These are phyloP conservation scores for Deladenus siricidicola DNA, from an alignment of 2,888 invertebrate genomes.

Conservation along the genomic window DNA sequence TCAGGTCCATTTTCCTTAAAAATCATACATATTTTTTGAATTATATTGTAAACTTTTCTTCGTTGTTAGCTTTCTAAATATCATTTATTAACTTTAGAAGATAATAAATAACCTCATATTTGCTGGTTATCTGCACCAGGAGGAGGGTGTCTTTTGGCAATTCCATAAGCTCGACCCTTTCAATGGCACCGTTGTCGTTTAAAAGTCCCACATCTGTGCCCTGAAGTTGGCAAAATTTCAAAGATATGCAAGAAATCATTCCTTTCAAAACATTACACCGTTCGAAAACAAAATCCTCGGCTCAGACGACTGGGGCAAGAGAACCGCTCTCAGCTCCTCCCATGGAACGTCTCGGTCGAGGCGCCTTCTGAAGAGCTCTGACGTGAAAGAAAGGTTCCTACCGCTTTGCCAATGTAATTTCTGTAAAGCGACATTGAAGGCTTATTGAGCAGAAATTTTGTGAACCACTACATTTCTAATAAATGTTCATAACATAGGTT, in stretches of 20 bases:
- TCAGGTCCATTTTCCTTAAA: constrained; percentile 2
- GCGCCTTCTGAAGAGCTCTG: background rate
- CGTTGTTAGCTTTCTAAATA: constrained; percentile 4
- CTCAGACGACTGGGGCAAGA: constrained; percentile 8
- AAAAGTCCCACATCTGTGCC: no score
- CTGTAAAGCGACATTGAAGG: no score
- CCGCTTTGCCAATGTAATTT: constrained; percentile 5
- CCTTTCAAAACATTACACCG: background rate
- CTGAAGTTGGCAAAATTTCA: constrained; percentile 4
- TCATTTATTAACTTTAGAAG: no score
- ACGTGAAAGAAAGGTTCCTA: constrained; percentile 5
- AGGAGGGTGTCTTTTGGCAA: constrained; percentile 27
- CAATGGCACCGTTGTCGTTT: no score
- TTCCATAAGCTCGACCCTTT: no score
- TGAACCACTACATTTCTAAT: background rate
- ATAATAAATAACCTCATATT: constrained; percentile 5
- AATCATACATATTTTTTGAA: background rate
- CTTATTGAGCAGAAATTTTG: no score
- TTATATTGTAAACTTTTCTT: background rate
- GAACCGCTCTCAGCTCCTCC: constrained; percentile 6
- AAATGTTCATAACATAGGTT: background rate
- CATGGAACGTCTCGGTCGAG: background rate
- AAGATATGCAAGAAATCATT: background rate
- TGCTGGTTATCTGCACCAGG: constrained; percentile 23
- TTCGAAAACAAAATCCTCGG: constrained; percentile 13